Base-by-base conservation (phyloP, 64 coral and sea anemone genomes). In the Montipora cactus region DNA sequence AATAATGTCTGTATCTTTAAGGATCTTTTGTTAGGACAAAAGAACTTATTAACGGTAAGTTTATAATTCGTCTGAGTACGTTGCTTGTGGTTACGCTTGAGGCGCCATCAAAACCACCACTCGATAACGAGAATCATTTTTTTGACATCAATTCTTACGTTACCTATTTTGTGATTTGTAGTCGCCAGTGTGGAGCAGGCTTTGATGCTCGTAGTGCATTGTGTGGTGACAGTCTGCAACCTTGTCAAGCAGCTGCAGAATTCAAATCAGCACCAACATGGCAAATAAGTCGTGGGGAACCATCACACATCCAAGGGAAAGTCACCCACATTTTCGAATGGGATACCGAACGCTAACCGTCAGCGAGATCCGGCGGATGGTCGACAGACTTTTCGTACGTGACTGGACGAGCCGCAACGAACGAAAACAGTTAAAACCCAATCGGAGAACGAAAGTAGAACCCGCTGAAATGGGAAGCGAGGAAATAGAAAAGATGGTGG, bases 241-340 rank as follows among this genome's bases (percentile, higher is more conserved):
- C 1, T 45, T 84, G 37, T 84, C 66, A 44, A 47, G 5, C 15
- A 70, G 50, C 18, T 16, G 76, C 8, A 71, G 67, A 70, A 22
- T 22, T 23, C 44, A 15, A n/a, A 16, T 57, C 53, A 47, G 15
- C 44, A 9, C 6, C 14, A 91, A 82, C 14, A 95, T 95, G 94
- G 84, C 94, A 14, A 95, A 95, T 59, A 92, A 98, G 59, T 78
- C 97, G 2, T 98, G 94, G 97, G 97, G 94, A 78, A 98, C 97
- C 1, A 95, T 98, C 3, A 95, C 97, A 59, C 97, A 98, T 94
- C 97, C 97, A 1, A 98, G 92, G 75, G 94, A 98, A 74, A 77
- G 94, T 28, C 84, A 98, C 20, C 94, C 97, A 3, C 59, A 91
- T 0, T 89, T 81, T 80, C 91, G 91, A 9, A 91, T 98, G 91